Evolutionary conservation across 1,140 invertebrate species (phyloP), one percentile per base, ranked within the genome.

Genomic region (Agrypnia vestita): DNA sequence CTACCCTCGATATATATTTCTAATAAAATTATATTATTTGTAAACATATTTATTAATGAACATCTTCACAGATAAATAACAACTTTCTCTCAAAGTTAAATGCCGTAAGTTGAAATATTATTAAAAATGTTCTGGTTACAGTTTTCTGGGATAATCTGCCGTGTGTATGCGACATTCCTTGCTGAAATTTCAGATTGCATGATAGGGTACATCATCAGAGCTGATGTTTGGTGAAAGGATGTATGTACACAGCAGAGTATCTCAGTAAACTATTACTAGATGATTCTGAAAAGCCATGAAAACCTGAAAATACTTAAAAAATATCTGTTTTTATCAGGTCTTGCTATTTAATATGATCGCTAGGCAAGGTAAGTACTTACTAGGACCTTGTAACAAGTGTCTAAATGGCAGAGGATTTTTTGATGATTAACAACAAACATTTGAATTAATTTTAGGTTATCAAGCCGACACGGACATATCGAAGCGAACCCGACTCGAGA

Each of bases 381-480:
- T 56, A 56, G n/a, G 53, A 15, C 8, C 4, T 56, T 13, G 8
- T 12, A 13, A 51, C n/a, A 1, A 3, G 49, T n/a, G n/a, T n/a
- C n/a, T n/a, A 51, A 51, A 15, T 51, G 11, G 11, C 3, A 3
- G 1, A 13, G n/a, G 8, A 51, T 1, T 3, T 8, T 15, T 15
- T 51, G 11, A 15, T 1, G 49, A 8, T 13, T 49, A 8, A 49
- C 47, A 8, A 7, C 7, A 49, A 49, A 49, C 13, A 49, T 51
- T 9, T 17, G 7, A n/a, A 9, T 56, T 25, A 13, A 51, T 71
- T 71, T 51, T 49, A 90, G 89, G 86, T 84, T 89, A 88, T 78
- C 87, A 89, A 85, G 84, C 86, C 19, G 89, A 89, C 81, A 84
- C 85, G 0, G 85, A 86, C 59, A 80, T 86, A 6, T 73, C 85